Evolutionary conservation across 2,113 vertebrate species (phyloP).

Genomic region (Rhombomys opimus): DNA sequence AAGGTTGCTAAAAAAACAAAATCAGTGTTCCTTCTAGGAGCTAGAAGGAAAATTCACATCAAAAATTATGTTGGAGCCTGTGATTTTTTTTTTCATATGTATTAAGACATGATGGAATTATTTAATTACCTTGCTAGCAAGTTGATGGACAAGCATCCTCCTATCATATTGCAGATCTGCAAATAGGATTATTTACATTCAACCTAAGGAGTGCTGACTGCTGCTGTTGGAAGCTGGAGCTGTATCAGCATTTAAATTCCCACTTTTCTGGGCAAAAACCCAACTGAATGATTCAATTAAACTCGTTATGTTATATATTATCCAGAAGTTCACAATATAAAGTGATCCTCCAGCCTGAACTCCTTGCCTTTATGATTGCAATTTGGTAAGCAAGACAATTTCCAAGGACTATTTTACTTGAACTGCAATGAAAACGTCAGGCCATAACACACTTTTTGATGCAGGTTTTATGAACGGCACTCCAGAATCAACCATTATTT

Average conservation of each 20-base stretch:
- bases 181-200: constrained; percentile 92
- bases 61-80: constrained; percentile 79
- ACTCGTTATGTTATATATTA: constrained; percentile 91
- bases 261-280: constrained; percentile 91
- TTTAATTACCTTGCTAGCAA: constrained; percentile 91
- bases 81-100: constrained; percentile 81
- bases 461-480: constrained; percentile 86
- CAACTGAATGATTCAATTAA: constrained; percentile 92
- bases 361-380: constrained; percentile 89
- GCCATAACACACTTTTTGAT: constrained; percentile 84
- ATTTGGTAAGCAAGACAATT: constrained; percentile 89
- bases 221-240: constrained; percentile 88
- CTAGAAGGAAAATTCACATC: constrained; percentile 82
- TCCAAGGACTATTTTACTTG: constrained; percentile 87
- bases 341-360: constrained; percentile 87
- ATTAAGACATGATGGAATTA: constrained; percentile 88
- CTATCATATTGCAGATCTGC: constrained; percentile 84
- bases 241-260: constrained; percentile 91
- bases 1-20: constrained; percentile 76
- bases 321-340: constrained; percentile 90
- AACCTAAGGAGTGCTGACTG: constrained; percentile 91
- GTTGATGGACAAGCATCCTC: constrained; percentile 86
- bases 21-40: constrained; percentile 72
- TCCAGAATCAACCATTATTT: constrained; percentile 88
- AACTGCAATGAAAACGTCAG: constrained; percentile 88